phyloP scores from a whole-genome alignment of 2,113 vertebrate species.

The Vicugna pacos region DNA sequence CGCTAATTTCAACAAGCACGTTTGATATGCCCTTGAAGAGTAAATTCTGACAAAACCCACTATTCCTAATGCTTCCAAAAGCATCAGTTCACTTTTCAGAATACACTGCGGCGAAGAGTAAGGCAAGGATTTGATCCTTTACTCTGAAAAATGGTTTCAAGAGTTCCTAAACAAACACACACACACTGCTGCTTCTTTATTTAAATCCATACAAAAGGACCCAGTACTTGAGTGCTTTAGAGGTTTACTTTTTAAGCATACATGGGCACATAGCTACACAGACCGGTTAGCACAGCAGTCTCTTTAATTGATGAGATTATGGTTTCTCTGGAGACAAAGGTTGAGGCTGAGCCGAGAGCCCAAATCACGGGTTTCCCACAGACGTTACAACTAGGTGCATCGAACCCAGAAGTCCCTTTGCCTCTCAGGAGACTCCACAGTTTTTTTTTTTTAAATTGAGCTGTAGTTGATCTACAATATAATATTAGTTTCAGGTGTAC shows the following conservation, averaged over 20 bases:
- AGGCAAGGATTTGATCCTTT: background rate
- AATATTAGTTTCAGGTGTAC: background rate
- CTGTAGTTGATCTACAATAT: background rate
- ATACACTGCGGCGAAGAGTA: background rate
- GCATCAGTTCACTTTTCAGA: background rate
- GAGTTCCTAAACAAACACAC: background rate
- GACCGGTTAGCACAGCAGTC: background rate
- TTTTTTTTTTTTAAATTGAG: background rate
- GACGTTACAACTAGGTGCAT: accelerated
- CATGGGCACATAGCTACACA: background rate
- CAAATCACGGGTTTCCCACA: background rate
- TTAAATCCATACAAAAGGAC: background rate
- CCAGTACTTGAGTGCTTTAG: background rate
- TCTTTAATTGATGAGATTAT: background rate
- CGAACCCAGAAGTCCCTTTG: background rate
- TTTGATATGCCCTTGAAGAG: background rate
- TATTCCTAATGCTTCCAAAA: background rate
- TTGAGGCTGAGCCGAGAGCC: background rate
- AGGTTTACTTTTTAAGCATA: background rate
- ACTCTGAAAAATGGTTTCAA: background rate
- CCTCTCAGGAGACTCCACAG: background rate
- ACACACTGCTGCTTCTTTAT: background rate
- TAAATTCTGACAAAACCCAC: background rate
- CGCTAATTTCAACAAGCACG: background rate
- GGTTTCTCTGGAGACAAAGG: background rate